phyloP scores from a whole-genome alignment of 2,797 vertebrate genomes.

The Enteromius mattozi region DNA sequence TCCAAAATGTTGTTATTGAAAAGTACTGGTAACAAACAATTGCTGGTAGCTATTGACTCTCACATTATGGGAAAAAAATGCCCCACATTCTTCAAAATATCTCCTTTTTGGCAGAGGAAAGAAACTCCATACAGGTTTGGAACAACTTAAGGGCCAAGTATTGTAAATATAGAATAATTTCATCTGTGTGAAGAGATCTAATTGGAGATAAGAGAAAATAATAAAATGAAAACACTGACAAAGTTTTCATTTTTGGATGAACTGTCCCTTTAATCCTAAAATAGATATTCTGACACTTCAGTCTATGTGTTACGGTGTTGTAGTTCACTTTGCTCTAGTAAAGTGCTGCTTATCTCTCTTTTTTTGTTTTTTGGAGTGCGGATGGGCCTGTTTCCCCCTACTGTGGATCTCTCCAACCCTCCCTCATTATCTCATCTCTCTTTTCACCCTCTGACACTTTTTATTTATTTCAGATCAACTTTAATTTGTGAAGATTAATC shows the following conservation, averaged over 20 bases:
- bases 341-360: background rate
- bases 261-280: background rate
- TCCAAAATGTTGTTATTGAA: background rate
- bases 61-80: background rate
- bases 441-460: constrained; percentile 37
- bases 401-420: constrained; percentile 5
- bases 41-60: background rate
- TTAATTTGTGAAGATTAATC: constrained; percentile 64
- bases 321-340: background rate
- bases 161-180: no score
- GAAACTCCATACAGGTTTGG: background rate
- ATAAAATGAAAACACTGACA: background rate
- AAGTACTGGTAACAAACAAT: background rate
- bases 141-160: background rate
- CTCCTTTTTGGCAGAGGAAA: background rate
- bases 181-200: no score
- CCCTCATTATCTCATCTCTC: constrained; percentile 41
- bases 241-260: background rate
- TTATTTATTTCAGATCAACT: constrained; percentile 59
- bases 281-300: constrained; percentile 3
- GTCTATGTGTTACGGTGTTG: background rate
- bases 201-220: background rate
- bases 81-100: background rate
- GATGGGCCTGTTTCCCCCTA: constrained; percentile 6
- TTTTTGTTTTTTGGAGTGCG: background rate